A percentile compares a stretch with the other conserved stretches of the same genome.
phyloP scores from a whole-genome alignment of 2,797 vertebrate genomes.

The Myotis myotis region DNA sequence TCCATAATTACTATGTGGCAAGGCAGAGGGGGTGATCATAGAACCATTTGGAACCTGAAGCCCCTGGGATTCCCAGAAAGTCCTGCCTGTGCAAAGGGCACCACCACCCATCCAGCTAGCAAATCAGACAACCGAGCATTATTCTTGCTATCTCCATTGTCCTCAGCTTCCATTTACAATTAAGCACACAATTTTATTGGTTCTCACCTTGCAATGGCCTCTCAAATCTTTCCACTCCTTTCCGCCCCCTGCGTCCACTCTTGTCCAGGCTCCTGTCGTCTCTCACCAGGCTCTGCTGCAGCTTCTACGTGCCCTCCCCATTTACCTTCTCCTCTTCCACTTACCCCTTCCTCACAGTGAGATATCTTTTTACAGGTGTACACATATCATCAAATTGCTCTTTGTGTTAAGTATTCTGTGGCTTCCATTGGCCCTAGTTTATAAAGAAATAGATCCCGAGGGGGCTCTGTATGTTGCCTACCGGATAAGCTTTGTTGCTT shows the following conservation, averaged over 20 bases:
- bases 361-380: neutral
- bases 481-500: neutral
- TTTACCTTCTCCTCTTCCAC: neutral
- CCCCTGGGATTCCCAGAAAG: neutral
- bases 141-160: neutral
- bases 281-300: neutral
- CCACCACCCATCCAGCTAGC: neutral
- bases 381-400: neutral
- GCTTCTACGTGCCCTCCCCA: neutral
- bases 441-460: neutral
- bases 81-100: neutral
- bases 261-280: neutral
- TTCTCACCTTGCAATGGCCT: neutral
- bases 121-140: neutral
- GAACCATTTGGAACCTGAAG: neutral
- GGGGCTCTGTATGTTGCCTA: neutral
- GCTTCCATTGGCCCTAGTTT: neutral
- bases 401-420: neutral
- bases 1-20: neutral
- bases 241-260: neutral
- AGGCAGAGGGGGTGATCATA: neutral
- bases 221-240: neutral
- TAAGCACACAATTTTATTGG: neutral
- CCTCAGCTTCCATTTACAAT: neutral
- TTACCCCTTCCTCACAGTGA: neutral